phyloP scores from a whole-genome alignment of 2,888 invertebrate genomes.

The Caenorhabditis sp. region DNA sequence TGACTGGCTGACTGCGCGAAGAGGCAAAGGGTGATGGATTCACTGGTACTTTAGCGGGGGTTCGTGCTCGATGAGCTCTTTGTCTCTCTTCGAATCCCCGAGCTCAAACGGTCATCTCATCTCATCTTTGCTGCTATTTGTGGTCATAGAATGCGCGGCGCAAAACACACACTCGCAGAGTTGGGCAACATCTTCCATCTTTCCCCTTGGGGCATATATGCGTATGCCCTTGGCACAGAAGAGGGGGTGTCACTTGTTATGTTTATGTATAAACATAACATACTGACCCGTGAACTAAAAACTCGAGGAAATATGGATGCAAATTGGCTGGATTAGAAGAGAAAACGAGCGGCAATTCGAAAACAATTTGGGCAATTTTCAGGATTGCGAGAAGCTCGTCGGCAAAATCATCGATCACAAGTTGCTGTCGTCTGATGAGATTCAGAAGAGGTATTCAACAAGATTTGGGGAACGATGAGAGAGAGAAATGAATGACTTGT shows the following conservation, averaged over 20 bases:
- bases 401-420: slow-evolving; percentile 84
- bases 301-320: slow-evolving; percentile 9
- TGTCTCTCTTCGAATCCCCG: too few species aligned
- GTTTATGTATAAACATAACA: slow-evolving; percentile 47
- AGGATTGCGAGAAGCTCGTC: slow-evolving; percentile 81
- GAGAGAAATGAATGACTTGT: slow-evolving; percentile 7
- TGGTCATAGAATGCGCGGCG: slow-evolving; percentile 10
- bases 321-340: slow-evolving; percentile 50
- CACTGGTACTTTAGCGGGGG: slow-evolving; percentile 52
- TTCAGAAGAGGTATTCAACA: slow-evolving; percentile 72
- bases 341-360: not conserved
- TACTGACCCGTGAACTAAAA: slow-evolving; percentile 33
- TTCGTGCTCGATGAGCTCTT: slow-evolving; percentile 33
- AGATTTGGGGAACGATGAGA: not conserved
- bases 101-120: not conserved
- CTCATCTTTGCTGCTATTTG: slow-evolving; percentile 45
- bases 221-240: slow-evolving; percentile 52
- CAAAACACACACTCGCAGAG: slow-evolving; percentile 52
- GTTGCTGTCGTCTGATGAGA: slow-evolving; percentile 82
- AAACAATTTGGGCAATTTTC: slow-evolving; percentile 33
- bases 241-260: slow-evolving; percentile 50
- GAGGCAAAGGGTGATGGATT: too few species aligned
- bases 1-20: not conserved
- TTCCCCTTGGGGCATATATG: slow-evolving; percentile 54
- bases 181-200: slow-evolving; percentile 28